A percentile compares a stretch with the other conserved stretches of the same genome.
These are phyloP conservation scores for Tarsius wallacei DNA, from an alignment of 2,797 vertebrate species.

Conservation along the genomic window DNA sequence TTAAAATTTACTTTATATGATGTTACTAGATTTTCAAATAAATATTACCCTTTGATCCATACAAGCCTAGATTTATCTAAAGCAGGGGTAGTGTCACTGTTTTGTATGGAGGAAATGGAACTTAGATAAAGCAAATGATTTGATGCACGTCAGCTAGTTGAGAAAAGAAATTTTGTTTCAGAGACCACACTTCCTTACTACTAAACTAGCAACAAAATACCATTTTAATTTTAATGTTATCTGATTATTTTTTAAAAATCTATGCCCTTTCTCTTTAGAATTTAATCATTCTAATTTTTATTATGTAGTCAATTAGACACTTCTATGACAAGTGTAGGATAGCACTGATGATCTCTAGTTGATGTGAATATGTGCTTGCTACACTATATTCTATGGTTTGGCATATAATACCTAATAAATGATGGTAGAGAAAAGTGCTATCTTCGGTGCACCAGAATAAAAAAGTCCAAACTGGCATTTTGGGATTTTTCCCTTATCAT, in stretches of 20 bases:
- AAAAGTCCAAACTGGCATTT: conserved; percentile 81
- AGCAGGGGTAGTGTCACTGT: background rate
- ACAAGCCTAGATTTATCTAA: background rate
- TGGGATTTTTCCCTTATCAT: conserved; percentile 85
- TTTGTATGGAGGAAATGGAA: background rate
- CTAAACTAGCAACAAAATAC: background rate
- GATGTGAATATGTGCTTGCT: conserved; percentile 73
- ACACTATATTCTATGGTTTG: conserved; percentile 82
- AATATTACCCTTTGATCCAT: background rate
- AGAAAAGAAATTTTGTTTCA: background rate
- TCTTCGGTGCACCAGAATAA: conserved; percentile 65
- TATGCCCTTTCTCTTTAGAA: conserved; percentile 61
- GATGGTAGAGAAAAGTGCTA: conserved; percentile 77
- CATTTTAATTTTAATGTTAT: conserved; percentile 41
- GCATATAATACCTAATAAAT: conserved; percentile 76
- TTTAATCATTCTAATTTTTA: conserved; percentile 71
- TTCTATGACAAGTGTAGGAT: conserved; percentile 60
- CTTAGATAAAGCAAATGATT: background rate
- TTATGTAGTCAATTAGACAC: conserved; percentile 82
- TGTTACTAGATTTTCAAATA: background rate
- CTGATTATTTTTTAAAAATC: conserved; percentile 68
- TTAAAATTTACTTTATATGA: background rate
- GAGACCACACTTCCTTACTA: background rate
- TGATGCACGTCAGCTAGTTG: background rate
- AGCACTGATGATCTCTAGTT: conserved; percentile 75